phyloP scores from a whole-genome alignment of 2,888 invertebrate genomes.

The Callimorpha dominula region DNA sequence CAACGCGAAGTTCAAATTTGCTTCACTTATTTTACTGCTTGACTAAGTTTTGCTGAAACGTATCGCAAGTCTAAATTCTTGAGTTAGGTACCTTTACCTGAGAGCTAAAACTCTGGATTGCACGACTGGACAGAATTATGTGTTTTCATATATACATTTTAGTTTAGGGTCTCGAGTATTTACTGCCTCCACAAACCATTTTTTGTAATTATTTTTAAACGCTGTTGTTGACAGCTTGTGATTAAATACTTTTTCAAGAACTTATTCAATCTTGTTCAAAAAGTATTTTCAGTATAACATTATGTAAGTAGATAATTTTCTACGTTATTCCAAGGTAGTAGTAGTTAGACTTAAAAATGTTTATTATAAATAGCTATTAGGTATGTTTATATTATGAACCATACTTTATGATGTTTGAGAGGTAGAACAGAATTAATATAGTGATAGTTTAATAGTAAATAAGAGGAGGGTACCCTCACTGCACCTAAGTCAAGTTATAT shows the following conservation, averaged over 20 bases:
- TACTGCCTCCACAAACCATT: slow-evolving; percentile 6
- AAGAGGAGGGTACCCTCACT: too few relatives aligned
- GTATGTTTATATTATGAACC: too few relatives aligned
- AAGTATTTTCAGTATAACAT: not conserved
- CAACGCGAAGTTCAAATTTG: slow-evolving; percentile 24
- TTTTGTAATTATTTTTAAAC: slow-evolving; percentile 13
- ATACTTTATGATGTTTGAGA: too few relatives aligned
- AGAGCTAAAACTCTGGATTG: slow-evolving; percentile 9
- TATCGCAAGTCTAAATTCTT: slow-evolving; percentile 16
- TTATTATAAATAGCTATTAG: too few relatives aligned
- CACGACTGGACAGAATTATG: not conserved
- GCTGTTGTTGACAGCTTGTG: slow-evolving; percentile 10
- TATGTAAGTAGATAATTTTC: not conserved
- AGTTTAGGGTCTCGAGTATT: not conserved
- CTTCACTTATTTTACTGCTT: slow-evolving; percentile 22
- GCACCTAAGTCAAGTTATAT: too few relatives aligned
- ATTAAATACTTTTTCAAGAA: not conserved
- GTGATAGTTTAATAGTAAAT: too few relatives aligned
- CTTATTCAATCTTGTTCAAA: not conserved
- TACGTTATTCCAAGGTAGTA: too few relatives aligned
- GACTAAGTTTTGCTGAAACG: slow-evolving; percentile 8
- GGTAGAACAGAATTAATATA: not conserved
- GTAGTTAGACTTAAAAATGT: too few relatives aligned
- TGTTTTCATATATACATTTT: slow-evolving; percentile 12
- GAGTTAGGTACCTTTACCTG: slow-evolving; percentile 12